phyloP scores from a whole-genome alignment of 1,140 invertebrate genomes.

The Drosophila kurseongensis region DNA sequence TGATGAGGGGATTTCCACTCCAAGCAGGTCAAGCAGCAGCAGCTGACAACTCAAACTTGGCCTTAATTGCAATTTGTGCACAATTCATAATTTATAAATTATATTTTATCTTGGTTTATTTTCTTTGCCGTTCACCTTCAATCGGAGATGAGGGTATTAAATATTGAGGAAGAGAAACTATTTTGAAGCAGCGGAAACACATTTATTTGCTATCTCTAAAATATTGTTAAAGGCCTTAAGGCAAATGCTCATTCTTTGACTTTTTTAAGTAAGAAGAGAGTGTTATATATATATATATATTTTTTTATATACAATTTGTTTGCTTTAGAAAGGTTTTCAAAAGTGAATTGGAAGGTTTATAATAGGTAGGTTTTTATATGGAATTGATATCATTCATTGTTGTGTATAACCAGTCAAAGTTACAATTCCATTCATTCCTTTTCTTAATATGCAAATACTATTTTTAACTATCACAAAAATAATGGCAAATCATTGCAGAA shows the following conservation, averaged over 20 bases:
- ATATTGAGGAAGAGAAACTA: conserved; percentile 12
- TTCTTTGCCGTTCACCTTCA: conserved; percentile 27
- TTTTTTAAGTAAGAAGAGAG: no score
- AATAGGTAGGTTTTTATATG: not conserved
- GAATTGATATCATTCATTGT: not conserved
- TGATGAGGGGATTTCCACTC: conserved; percentile 14
- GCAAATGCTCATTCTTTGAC: not conserved
- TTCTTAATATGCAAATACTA: conserved; percentile 24
- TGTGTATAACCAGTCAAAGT: not conserved
- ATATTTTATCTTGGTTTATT: conserved; percentile 26
- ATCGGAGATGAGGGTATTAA: not conserved
- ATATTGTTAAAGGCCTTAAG: not conserved
- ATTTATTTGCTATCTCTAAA: not conserved
- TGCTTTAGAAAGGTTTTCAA: no score
- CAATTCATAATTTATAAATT: conserved; percentile 43
- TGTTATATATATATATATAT: no score
- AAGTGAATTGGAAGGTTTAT: not conserved
- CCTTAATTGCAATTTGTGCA: conserved; percentile 52
- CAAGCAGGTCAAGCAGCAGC: conserved; percentile 37
- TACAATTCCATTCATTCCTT: conserved; percentile 16
- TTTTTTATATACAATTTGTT: no score
- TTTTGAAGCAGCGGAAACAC: not conserved
- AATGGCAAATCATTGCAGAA: conserved; percentile 59
- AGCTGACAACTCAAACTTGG: conserved; percentile 27
- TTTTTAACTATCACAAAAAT: conserved; percentile 27